phyloP scores from a whole-genome alignment of 2,113 vertebrate species.

The Myrmecophaga tridactyla region DNA sequence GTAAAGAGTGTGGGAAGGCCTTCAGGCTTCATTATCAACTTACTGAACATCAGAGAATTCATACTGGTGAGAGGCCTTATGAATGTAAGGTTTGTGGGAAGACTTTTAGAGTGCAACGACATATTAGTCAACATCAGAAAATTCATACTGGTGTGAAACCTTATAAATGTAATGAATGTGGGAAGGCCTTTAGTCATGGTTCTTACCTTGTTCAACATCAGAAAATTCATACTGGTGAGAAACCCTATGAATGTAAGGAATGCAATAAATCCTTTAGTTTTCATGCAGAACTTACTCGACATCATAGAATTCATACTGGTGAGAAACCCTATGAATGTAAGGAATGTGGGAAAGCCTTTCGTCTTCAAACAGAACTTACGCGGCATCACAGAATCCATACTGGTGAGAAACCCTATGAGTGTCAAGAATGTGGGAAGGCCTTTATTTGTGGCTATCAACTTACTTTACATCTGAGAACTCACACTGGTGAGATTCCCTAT shows the following conservation, averaged over 20 bases:
- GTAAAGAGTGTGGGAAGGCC: conserved; percentile 35
- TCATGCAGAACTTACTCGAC: not conserved
- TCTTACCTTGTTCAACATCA: conserved; percentile 45
- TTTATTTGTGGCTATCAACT: conserved; percentile 41
- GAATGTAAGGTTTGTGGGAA: conserved; percentile 52
- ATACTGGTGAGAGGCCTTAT: not conserved
- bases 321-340: not conserved
- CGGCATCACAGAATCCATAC: conserved; percentile 9
- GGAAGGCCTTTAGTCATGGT: conserved; percentile 21
- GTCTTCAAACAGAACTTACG: not conserved
- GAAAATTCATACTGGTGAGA: conserved; percentile 19
- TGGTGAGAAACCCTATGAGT: conserved; percentile 26
- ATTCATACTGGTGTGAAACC: conserved; percentile 21
- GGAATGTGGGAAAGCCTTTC: not conserved
- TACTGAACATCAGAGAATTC: conserved; percentile 43
- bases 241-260: not conserved
- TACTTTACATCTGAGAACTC: conserved; percentile 16
- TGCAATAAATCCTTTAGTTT: conserved; percentile 2
- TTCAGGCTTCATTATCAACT: conserved; percentile 36
- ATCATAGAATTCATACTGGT: conserved; percentile 33
- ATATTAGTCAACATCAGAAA: conserved; percentile 43
- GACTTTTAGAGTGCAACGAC: conserved; percentile 9
- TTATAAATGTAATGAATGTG: conserved; percentile 32
- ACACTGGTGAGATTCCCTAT: conserved; percentile 3
- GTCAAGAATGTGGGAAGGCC: conserved; percentile 38